Evolutionary conservation across 2,797 vertebrate genomes (phyloP), one percentile per base, ranked within the genome.

Genomic region (Lepus townsendii): DNA sequence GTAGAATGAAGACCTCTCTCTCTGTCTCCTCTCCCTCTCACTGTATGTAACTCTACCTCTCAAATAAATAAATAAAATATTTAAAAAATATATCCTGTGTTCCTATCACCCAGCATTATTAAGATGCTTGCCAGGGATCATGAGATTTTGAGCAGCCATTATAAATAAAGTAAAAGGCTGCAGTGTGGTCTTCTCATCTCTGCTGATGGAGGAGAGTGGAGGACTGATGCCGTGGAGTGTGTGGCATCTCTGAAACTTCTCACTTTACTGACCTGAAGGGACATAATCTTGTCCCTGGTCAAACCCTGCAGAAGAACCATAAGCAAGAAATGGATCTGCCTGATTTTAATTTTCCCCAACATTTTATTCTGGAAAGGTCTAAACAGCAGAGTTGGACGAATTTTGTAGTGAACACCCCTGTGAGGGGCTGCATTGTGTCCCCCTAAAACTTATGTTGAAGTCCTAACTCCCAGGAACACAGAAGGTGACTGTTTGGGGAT

Each of bases 41-140:
- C 42, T 47, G 42, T 47, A 47, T 47, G 8, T 47, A 47, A 47
- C 6, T 42, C 42, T 47, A 47, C 42, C 42, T 47, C 42, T 47
- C 42, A 9, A 47, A 47, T 47, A 47, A 47, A 47, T 47, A 47
- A 47, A 47, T 47, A 9, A 47, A 47, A 47, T 47, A 47, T 47
- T 47, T 47, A 47, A 47, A 47, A 47, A 47, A 47, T 47, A 30
- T 16, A 68, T 24, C n/a, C 6, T 63, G 62, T 78, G 60, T 62
- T 68, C 78, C 80, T 30, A 50, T 30, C n/a, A 93, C 35, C 47
- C 27, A 71, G 42, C 75, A 50, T 54, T n/a, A 87, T 32, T 76
- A 66, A 84, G 65, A 80, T 65, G 5, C 52, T 83, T 76, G 12
- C 88, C 11, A 76, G 75, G 38, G 7, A 32, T 32, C 30, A 69